Evolutionary conservation across 2,113 vertebrate genomes (phyloP).

Genomic region (Sinocyclocheilus anophthalmus): DNA sequence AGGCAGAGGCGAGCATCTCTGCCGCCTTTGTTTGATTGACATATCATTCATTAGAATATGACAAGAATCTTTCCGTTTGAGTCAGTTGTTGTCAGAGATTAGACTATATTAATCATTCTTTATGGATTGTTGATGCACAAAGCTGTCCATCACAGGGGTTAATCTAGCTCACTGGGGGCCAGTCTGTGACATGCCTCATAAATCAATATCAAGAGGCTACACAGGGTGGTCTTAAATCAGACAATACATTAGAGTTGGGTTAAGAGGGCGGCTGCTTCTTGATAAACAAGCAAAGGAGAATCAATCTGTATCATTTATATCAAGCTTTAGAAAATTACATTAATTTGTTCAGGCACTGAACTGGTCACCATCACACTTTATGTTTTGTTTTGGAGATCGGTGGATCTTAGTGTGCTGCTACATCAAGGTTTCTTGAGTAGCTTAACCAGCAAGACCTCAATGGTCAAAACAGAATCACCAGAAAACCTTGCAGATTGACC

Average conservation of each 20-base stretch:
- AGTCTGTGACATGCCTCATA: conserved; percentile 62
- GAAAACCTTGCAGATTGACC: neutral
- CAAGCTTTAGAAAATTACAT: neutral
- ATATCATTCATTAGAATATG: neutral
- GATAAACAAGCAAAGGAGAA: conserved; percentile 40
- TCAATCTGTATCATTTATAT: neutral
- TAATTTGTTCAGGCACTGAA: neutral
- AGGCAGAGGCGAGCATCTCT: neutral
- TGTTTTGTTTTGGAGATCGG: neutral
- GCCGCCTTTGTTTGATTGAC: neutral
- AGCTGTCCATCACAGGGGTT: conserved; percentile 40
- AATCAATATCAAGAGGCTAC: conserved; percentile 65
- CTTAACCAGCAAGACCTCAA: neutral
- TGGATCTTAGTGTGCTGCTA: neutral
- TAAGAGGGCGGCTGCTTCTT: conserved; percentile 66
- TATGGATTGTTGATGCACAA: conserved; percentile 44
- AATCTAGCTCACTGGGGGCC: conserved; percentile 63
- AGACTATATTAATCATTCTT: conserved; percentile 6
- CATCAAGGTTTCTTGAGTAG: neutral
- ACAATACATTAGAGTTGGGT: conserved; percentile 67
- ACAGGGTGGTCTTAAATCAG: conserved; percentile 55
- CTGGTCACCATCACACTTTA: neutral
- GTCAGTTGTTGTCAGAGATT: neutral
- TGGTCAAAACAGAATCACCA: neutral
- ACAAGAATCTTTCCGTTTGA: neutral